phyloP scores from a whole-genome alignment of 2,888 invertebrate genomes.

The Tetragonula carbonaria region DNA sequence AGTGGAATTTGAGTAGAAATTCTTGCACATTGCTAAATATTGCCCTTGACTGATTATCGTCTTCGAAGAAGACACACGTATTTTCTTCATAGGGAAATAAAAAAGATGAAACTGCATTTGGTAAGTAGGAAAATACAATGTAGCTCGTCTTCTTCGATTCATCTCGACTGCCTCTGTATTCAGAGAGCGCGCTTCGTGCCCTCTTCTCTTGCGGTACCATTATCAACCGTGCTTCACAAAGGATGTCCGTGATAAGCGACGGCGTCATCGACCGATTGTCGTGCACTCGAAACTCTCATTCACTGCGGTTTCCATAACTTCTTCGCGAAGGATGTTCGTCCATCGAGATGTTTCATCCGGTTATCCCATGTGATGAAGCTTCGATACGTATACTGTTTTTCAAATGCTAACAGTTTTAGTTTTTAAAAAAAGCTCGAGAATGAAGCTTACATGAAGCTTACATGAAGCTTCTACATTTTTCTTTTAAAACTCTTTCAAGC shows the following conservation, averaged over 20 bases:
- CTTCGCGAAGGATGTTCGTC: conserved; percentile 25
- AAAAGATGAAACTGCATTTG: not conserved
- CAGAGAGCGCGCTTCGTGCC: conserved; percentile 11
- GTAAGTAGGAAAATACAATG: not conserved
- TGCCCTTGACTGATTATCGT: no score
- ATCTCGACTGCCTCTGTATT: not conserved
- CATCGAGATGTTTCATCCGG: not conserved
- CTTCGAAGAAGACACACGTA: no score
- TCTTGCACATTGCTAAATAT: no score
- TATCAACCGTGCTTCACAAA: conserved; percentile 60
- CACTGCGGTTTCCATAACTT: conserved; percentile 52
- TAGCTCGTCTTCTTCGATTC: not conserved
- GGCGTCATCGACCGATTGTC: conserved; percentile 76
- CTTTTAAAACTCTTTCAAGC: not conserved
- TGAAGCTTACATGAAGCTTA: no score
- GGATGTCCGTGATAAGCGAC: conserved; percentile 72
- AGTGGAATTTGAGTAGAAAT: no score
- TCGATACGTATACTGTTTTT: no score
- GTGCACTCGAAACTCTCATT: conserved; percentile 55
- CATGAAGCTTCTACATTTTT: no score
- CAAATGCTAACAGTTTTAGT: no score
- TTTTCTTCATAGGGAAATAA: no score
- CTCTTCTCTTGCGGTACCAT: conserved; percentile 27
- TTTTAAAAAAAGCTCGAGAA: no score
- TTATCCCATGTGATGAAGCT: no score